phyloP scores from a whole-genome alignment of 2,113 vertebrate species.

The Chrysochloris asiatica region DNA sequence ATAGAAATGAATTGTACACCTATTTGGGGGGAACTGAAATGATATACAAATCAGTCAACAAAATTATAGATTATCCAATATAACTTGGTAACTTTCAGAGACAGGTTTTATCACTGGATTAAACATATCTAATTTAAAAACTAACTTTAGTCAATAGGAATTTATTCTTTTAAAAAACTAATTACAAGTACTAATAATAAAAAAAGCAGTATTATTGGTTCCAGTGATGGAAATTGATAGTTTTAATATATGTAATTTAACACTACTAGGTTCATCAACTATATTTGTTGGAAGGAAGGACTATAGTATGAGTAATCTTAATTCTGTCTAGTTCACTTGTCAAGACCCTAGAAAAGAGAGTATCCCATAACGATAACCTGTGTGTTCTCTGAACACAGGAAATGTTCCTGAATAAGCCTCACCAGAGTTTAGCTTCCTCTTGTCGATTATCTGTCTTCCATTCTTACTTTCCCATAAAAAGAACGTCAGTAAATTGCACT shows the following conservation, averaged over 20 bases:
- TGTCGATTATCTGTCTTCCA: not conserved
- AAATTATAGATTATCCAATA: not conserved
- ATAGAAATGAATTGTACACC: not conserved
- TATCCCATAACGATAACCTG: not conserved
- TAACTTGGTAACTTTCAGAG: not conserved
- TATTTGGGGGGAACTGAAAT: not conserved
- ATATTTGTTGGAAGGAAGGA: not conserved
- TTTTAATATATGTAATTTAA: not conserved
- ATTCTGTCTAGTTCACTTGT: not conserved
- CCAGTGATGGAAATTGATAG: not conserved
- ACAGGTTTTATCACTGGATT: not conserved
- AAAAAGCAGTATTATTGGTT: not conserved
- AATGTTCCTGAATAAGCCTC: too few species aligned
- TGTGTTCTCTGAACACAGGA: not conserved
- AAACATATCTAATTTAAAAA: slow-evolving; percentile 27
- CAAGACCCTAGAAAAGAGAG: not conserved
- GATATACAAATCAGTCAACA: not conserved
- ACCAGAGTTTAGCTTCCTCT: not conserved
- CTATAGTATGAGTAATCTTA: not conserved
- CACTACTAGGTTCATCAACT: not conserved
- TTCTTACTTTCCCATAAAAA: not conserved
- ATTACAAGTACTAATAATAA: not conserved
- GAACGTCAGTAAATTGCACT: not conserved
- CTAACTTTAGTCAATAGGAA: not conserved
- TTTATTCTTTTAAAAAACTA: too few species aligned